Percentiles rank a stretch among this genome's conserved stretches.
Evolutionary conservation across 2,113 vertebrate species (phyloP).

Genomic region (Oreochromis aureus): DNA sequence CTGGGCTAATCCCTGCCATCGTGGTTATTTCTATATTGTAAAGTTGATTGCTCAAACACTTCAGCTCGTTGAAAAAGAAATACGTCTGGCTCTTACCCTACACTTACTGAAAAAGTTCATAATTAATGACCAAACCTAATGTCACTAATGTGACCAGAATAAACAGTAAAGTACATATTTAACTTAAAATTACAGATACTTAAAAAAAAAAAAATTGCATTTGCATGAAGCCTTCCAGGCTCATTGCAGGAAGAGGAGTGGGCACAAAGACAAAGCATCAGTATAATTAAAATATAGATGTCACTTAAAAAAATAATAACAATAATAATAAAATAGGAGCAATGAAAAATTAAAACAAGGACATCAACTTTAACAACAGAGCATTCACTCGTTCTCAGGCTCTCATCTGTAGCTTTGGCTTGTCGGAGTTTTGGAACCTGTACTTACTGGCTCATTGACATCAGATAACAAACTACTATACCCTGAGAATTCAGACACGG

Average conservation of each 20-base stretch:
- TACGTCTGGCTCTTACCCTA: conserved; percentile 49
- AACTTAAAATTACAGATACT: conserved; percentile 42
- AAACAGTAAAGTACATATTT: conserved; percentile 79
- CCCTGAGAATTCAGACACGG: conserved; percentile 99
- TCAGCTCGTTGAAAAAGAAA: conserved; percentile 72
- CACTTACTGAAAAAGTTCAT: conserved; percentile 73
- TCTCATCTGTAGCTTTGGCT: conserved; percentile 99
- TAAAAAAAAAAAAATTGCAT: conserved; percentile 74
- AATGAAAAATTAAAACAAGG: conserved; percentile 68
- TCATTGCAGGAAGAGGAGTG: conserved; percentile 78
- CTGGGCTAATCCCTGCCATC: conserved; percentile 90
- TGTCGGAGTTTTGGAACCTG: conserved; percentile 94
- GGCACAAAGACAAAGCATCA: conserved; percentile 89
- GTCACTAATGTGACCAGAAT: conserved; percentile 75
- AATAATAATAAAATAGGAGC: conserved; percentile 71
- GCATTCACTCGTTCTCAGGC: conserved; percentile 63
- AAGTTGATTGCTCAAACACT: conserved; percentile 86
- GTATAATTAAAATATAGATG: conserved; percentile 71
- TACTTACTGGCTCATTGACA: conserved; percentile 92
- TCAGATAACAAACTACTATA: conserved; percentile 98
- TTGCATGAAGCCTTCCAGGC: conserved; percentile 86
- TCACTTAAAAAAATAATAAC: conserved; percentile 72
- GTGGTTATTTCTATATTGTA: conserved; percentile 68
- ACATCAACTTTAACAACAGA: conserved; percentile 50
- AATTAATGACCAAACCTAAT: conserved; percentile 82